Conservation (phyloP, 2,888 invertebrate genomes). For the Ptycholaimellus sp. region DNA sequence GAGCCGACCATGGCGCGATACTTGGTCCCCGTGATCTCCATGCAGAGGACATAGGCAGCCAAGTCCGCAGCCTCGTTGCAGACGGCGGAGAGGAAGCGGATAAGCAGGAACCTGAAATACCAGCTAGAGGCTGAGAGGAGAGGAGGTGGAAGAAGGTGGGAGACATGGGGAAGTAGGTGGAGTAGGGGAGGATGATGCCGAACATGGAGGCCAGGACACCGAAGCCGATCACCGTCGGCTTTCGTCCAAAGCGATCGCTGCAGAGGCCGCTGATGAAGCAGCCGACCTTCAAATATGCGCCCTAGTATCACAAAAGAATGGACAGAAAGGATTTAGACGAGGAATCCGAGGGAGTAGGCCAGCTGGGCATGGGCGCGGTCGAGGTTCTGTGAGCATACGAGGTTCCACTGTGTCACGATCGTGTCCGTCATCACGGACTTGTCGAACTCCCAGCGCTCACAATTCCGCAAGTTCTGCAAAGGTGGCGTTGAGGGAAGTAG, state of each 20-base stretch:
- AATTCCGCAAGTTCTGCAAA: too few species aligned
- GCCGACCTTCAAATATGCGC: too few species aligned
- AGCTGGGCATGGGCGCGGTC: constrained; percentile 25
- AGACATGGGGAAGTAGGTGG: constrained; percentile 18
- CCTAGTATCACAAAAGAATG: too few species aligned
- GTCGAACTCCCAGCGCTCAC: constrained; percentile 5
- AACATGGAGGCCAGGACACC: constrained; percentile 24
- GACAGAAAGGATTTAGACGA: too few species aligned
- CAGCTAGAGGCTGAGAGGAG: constrained; percentile 6
- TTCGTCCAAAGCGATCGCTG: constrained; percentile 21
- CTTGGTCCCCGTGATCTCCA: constrained; percentile 22
- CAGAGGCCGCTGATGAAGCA: constrained; percentile 22
- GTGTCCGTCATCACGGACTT: constrained; percentile 18
- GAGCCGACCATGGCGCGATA: constrained; percentile 24
- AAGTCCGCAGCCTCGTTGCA: constrained; percentile 24
- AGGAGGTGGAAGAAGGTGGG: too few species aligned
- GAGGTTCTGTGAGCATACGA: constrained; percentile 23
- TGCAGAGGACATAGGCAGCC: constrained; percentile 24
- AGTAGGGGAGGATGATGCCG: constrained; percentile 22
- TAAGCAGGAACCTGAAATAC: constrained; percentile 19
- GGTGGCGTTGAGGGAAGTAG: too few species aligned
- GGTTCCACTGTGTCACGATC: constrained; percentile 24
- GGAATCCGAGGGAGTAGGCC: constrained; percentile 23
- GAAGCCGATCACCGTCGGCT: constrained; percentile 25
- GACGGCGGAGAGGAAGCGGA: constrained; percentile 12